A percentile compares a stretch with the other conserved stretches of the same genome.
Conservation (phyloP, 2,113 vertebrate genomes). For the Sorex araneus region DNA sequence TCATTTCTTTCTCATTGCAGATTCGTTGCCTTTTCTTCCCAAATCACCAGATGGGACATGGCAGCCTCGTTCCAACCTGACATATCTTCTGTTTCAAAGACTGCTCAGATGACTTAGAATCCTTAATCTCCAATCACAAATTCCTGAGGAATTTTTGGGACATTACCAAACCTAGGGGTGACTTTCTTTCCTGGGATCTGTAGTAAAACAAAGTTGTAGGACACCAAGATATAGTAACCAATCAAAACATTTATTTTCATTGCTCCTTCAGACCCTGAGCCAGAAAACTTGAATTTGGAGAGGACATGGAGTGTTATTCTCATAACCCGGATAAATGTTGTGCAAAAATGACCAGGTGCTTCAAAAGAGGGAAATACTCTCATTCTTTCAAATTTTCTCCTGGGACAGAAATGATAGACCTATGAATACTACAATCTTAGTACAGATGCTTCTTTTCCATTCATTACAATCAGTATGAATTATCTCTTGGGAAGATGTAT, state of each 20-base stretch:
- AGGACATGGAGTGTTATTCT: background rate
- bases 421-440: background rate
- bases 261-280: background rate
- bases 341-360: background rate
- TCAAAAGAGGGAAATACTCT: background rate
- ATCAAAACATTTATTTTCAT: background rate
- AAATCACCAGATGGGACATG: background rate
- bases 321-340: background rate
- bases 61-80: background rate
- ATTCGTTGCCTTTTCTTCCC: background rate
- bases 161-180: background rate
- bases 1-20: conserved; percentile 17
- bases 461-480: conserved; percentile 20
- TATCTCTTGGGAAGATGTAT: conserved; percentile 39
- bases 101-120: conserved; percentile 25
- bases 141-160: conserved; percentile 42
- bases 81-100: conserved; percentile 39
- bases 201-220: conserved; percentile 16
- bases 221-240: background rate
- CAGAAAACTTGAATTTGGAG: conserved; percentile 14
- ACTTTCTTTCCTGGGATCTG: conserved; percentile 1
- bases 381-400: conserved; percentile 10
- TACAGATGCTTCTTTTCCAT: conserved; percentile 38
- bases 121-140: background rate
- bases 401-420: conserved; percentile 4